Percentiles rank a stretch among this genome's conserved stretches.
Conservation (phyloP, 2,113 vertebrate genomes). For the Dipodomys stephensi region DNA sequence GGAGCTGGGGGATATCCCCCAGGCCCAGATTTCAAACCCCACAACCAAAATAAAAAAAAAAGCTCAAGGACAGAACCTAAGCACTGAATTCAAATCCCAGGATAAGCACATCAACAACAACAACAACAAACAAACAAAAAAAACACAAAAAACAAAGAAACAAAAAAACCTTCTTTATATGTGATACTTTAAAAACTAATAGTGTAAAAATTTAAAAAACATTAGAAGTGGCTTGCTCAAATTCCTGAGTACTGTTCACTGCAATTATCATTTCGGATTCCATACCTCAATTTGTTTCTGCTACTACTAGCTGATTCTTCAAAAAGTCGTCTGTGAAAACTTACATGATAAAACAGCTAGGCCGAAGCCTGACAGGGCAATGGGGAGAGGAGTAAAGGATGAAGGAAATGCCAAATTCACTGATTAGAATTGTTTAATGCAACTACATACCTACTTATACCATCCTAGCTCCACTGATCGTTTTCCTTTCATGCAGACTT, state of each 20-base stretch:
- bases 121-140: no score
- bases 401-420: not conserved
- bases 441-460: not conserved
- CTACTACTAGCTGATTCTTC: not conserved
- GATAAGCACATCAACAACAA: no score
- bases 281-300: not conserved
- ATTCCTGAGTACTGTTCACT: not conserved
- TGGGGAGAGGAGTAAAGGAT: not conserved
- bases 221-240: not conserved
- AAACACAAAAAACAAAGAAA: no score
- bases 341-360: not conserved
- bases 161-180: no score
- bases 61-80: no score
- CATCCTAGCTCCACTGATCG: not conserved
- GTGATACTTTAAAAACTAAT: no score
- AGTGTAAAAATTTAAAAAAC: no score
- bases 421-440: conserved; percentile 55
- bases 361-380: not conserved
- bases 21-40: no score
- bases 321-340: not conserved
- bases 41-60: no score
- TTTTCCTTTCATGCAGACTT: conserved; percentile 54
- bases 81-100: no score
- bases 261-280: not conserved
- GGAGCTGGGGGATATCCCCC: no score